Evolutionary conservation across 2,797 vertebrate species (phyloP).

Genomic region (Argyrosomus regius): DNA sequence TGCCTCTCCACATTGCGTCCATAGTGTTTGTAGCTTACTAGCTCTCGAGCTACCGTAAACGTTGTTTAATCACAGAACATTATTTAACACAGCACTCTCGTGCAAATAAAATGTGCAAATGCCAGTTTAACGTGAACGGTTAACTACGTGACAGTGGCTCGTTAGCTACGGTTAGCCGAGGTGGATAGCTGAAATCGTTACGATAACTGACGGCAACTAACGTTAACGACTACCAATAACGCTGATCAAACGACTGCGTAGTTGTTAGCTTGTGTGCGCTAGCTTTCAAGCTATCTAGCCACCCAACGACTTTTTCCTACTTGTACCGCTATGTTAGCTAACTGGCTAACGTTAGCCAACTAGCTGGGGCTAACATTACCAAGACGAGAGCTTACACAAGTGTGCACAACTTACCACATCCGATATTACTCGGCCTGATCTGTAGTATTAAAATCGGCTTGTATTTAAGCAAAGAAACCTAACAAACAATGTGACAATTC

Average conservation of each 20-base stretch:
- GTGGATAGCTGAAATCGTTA: conserved; percentile 30
- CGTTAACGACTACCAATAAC: conserved; percentile 51
- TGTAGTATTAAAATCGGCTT: conserved; percentile 84
- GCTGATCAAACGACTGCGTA: conserved; percentile 80
- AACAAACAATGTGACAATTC: conserved; percentile 69
- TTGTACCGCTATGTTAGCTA: conserved; percentile 72
- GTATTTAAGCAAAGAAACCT: conserved; percentile 68
- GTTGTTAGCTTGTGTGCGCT: conserved; percentile 79
- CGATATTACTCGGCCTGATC: conserved; percentile 89
- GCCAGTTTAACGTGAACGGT: conserved; percentile 42
- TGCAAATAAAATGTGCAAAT: conserved; percentile 52
- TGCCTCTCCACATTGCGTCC: conserved; percentile 16
- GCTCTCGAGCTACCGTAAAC: conserved; percentile 44
- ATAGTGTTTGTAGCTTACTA: conserved; percentile 61
- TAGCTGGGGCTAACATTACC: conserved; percentile 75
- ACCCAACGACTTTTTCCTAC: conserved; percentile 79
- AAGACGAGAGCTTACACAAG: conserved; percentile 79
- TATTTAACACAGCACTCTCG: conserved; percentile 18
- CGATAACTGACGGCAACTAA: conserved; percentile 46
- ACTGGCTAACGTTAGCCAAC: conserved; percentile 78
- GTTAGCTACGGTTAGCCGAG: conserved; percentile 36
- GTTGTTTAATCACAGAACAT: conserved; percentile 43
- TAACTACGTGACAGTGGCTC: conserved; percentile 42
- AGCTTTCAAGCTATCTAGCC: conserved; percentile 79
- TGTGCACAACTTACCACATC: conserved; percentile 91